phyloP scores from a whole-genome alignment of 2,888 invertebrate species.

The Protophormia terraenovae region DNA sequence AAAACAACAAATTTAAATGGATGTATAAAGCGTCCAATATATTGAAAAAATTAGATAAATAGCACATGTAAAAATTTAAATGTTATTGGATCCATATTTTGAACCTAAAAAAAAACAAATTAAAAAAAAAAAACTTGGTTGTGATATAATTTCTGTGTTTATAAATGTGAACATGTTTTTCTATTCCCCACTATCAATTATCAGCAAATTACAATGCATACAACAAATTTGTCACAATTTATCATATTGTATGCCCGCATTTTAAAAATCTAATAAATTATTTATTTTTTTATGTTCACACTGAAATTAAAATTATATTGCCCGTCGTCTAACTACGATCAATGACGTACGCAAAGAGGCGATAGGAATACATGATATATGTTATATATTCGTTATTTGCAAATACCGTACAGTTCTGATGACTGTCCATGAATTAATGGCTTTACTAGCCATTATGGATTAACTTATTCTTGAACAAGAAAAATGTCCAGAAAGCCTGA shows the following conservation, averaged over 20 bases:
- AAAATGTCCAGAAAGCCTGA: too few relatives aligned
- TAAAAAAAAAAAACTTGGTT: not conserved
- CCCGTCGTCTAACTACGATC: not conserved
- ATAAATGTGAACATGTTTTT: not conserved
- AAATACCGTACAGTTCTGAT: too few relatives aligned
- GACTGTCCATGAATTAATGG: too few relatives aligned
- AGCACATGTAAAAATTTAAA: too few relatives aligned
- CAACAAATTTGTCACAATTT: slow-evolving; percentile 29
- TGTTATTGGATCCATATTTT: too few relatives aligned
- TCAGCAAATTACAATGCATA: not conserved
- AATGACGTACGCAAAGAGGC: not conserved
- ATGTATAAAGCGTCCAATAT: too few relatives aligned
- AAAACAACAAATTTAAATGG: too few relatives aligned
- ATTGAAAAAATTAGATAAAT: too few relatives aligned
- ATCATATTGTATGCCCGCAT: slow-evolving; percentile 24
- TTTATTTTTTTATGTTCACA: not conserved
- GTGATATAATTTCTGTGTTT: not conserved
- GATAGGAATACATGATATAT: not conserved
- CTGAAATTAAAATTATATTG: not conserved
- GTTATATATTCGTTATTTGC: too few relatives aligned
- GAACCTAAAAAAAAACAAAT: not conserved
- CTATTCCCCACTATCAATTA: not conserved
- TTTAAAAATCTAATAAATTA: slow-evolving; percentile 5
- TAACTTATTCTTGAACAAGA: too few relatives aligned
- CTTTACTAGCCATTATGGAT: too few relatives aligned